Evolutionary conservation across 1,140 invertebrate species (phyloP).

Genomic region (Akabosia matsudoensis): DNA sequence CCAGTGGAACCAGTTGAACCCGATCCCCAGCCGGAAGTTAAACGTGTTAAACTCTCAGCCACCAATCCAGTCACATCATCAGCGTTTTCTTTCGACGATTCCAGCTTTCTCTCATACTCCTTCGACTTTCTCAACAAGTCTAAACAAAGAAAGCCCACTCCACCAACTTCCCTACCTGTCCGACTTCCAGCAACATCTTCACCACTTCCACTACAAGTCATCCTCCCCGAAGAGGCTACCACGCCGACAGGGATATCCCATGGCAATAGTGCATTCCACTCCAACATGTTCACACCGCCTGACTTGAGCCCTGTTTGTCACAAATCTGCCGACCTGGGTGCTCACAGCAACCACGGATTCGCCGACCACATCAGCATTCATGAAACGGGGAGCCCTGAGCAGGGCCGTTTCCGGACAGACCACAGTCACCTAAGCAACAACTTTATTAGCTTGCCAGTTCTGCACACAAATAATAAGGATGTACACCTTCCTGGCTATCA

Average conservation of each 20-base stretch:
- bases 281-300: not conserved
- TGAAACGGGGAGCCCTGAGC: not conserved
- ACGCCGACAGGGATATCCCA: not conserved
- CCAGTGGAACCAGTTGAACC: not conserved
- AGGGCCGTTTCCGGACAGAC: not conserved
- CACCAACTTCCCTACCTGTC: not conserved
- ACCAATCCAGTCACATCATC: not conserved
- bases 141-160: not conserved
- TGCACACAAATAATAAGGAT: not conserved
- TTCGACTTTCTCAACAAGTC: not conserved
- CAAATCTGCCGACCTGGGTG: too few species aligned
- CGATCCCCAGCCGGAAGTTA: not conserved
- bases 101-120: not conserved
- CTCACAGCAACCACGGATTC: not conserved
- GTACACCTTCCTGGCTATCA: too few species aligned
- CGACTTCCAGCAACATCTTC: not conserved
- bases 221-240: not conserved
- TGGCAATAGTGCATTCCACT: not conserved
- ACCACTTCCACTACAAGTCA: not conserved
- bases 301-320: not conserved
- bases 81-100: not conserved
- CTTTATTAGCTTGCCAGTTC: not conserved
- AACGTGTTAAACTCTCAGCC: constrained; percentile 1
- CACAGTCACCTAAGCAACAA: not conserved
- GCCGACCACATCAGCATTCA: not conserved